phyloP scores from a whole-genome alignment of 2,113 vertebrate species.

The Panthera tigris region DNA sequence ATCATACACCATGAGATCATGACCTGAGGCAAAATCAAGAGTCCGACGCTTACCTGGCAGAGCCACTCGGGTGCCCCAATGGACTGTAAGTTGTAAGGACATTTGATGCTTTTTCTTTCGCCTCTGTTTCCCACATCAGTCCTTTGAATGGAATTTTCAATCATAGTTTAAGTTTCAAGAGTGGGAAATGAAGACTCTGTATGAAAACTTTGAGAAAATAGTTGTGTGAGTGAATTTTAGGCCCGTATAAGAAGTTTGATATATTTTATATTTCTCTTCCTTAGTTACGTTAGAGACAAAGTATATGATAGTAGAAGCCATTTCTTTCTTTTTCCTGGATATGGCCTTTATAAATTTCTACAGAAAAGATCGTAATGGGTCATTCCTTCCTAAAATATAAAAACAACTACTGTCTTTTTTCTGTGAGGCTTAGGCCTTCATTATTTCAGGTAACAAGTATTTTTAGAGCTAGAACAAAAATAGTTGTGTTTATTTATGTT shows the following conservation, averaged over 20 bases:
- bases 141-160: constrained; percentile 6
- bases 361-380: background rate
- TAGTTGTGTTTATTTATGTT: constrained; percentile 24
- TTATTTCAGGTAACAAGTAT: constrained; percentile 34
- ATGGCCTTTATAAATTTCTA: constrained; percentile 25
- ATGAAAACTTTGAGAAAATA: constrained; percentile 29
- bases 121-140: too few relatives aligned
- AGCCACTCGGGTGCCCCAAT: too few relatives aligned
- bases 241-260: background rate
- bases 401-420: background rate
- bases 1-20: background rate
- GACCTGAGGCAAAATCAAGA: too few relatives aligned
- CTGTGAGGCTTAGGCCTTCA: background rate
- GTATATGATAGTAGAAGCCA: background rate
- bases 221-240: constrained; percentile 30
- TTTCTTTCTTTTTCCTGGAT: background rate
- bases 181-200: background rate
- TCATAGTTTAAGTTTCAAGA: constrained; percentile 51
- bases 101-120: too few relatives aligned
- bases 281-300: constrained; percentile 1
- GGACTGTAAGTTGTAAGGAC: too few relatives aligned
- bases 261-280: constrained; percentile 30
- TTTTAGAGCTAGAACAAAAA: background rate
- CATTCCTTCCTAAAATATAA: background rate
- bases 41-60: too few relatives aligned